Evolutionary conservation across 2,888 invertebrate genomes (phyloP), one percentile per base, ranked within the genome.

Genomic region (Sphinx pinastri): DNA sequence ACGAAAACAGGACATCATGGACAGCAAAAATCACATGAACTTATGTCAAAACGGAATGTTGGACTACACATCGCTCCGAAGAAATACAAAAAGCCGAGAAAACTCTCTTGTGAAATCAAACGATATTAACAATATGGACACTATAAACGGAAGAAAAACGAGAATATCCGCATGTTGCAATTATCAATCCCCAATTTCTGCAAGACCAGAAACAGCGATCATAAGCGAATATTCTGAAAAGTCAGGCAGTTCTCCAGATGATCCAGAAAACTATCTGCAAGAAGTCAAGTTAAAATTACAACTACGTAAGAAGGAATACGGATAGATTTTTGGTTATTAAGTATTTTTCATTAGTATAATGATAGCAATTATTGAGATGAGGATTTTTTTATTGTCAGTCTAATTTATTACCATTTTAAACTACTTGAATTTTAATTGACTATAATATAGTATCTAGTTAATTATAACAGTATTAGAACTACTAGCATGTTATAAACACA

Each of bases 241-340:
- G 49, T 63, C 63, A 2, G 49, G 6, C 8, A 63, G 47, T 8
- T 82, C 90, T 3, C 88, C 89, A 71, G 94, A 93, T 69, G 94
- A 94, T 75, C 84, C 94, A n/a, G 87, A 88, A 3, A 81, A 84
- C 10, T 93, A 94, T 75, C 81, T 86, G 71, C 80, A 81, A 74
- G 88, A 89, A 74, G 77, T 87, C 45, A 79, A 79, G 70, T 71
- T 80, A 63, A 75, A 76, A 68, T 45, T 52, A 69, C 51, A 60
- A 52, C 38, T 14, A 38, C 69, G 31, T 16, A 31, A 60, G 38
- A 69, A 11, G 16, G 51, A 68, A 52, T 49, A 60, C 38, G 25
- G 51, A 52, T 69, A 52, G 38, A 60, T 31, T n/a, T 16, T 38
- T 38, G 60, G 12, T 47, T 3, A 1, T 47, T n/a, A 4, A 6